Conservation (phyloP, 2,797 vertebrate species). For the Rhynchotus rufescens region DNA sequence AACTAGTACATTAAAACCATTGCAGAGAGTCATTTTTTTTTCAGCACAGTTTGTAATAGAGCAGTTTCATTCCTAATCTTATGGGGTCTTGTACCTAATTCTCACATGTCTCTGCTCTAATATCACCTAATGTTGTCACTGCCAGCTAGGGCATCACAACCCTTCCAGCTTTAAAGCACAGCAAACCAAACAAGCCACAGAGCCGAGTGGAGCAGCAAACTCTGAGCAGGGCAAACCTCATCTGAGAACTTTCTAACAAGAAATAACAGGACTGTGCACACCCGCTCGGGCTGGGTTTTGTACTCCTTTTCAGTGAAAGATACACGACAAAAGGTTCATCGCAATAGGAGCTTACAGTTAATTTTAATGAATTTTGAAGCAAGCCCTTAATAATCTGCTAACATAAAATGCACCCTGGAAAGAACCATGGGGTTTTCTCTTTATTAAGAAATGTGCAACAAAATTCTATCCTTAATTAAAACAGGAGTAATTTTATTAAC, state of each 20-base stretch:
- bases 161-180: slow-evolving; percentile 18
- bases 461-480: slow-evolving; percentile 71
- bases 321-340: slow-evolving; percentile 30
- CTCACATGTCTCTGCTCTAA: not conserved
- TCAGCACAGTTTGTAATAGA: slow-evolving; percentile 15
- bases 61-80: slow-evolving; percentile 18
- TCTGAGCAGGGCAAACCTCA: not conserved
- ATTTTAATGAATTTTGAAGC: slow-evolving; percentile 17
- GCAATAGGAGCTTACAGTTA: slow-evolving; percentile 28
- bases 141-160: slow-evolving; percentile 21
- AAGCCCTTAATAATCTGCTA: slow-evolving; percentile 42
- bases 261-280: slow-evolving; percentile 39
- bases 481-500: slow-evolving; percentile 66
- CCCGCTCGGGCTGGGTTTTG: not conserved
- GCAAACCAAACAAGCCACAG: slow-evolving; percentile 9
- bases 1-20: slow-evolving; percentile 17
- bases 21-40: slow-evolving; percentile 1
- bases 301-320: slow-evolving; percentile 19
- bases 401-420: slow-evolving; percentile 56
- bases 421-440: slow-evolving; percentile 65
- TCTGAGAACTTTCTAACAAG: slow-evolving; percentile 27
- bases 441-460: slow-evolving; percentile 65
- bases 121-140: not conserved
- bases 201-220: slow-evolving; percentile 1
- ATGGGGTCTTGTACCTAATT: not conserved